phyloP scores from a whole-genome alignment of 2,113 vertebrate species.

The Oncorhynchus tshawytscha region DNA sequence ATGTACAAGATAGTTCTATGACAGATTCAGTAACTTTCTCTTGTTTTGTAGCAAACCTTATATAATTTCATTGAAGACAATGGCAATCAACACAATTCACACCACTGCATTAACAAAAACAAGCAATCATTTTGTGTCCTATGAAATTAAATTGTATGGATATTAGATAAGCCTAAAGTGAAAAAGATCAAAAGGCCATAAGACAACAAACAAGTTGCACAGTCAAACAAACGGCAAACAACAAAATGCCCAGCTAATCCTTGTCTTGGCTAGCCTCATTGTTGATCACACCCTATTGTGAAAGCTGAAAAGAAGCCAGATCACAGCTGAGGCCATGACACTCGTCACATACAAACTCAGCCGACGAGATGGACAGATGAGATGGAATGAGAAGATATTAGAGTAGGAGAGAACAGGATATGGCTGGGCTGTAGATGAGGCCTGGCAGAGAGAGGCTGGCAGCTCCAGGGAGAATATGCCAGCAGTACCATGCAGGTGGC shows the following conservation, averaged over 20 bases:
- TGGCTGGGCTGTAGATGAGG: constrained; percentile 69
- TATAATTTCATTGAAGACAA: background rate
- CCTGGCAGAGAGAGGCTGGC: constrained; percentile 28
- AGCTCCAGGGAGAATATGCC: background rate
- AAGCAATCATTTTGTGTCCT: background rate
- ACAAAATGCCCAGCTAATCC: background rate
- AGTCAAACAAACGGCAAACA: background rate
- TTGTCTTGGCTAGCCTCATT: background rate
- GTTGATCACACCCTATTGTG: background rate
- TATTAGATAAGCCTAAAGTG: background rate
- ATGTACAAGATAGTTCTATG: background rate
- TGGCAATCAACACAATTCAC: background rate
- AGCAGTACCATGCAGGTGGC: constrained; percentile 68
- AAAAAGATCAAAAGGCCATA: no score
- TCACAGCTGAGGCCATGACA: constrained; percentile 66
- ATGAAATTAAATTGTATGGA: background rate
- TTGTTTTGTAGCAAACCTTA: background rate
- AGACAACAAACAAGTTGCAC: background rate
- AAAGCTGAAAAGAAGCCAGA: constrained; percentile 13
- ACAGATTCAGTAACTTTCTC: background rate
- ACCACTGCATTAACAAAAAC: background rate
- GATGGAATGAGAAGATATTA: constrained; percentile 66
- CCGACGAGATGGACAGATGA: constrained; percentile 62
- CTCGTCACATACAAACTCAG: constrained; percentile 43
- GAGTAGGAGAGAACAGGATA: constrained; percentile 54